Base-by-base conservation (phyloP, 1,140 invertebrate genomes). In the Zelostemma sp. region DNA sequence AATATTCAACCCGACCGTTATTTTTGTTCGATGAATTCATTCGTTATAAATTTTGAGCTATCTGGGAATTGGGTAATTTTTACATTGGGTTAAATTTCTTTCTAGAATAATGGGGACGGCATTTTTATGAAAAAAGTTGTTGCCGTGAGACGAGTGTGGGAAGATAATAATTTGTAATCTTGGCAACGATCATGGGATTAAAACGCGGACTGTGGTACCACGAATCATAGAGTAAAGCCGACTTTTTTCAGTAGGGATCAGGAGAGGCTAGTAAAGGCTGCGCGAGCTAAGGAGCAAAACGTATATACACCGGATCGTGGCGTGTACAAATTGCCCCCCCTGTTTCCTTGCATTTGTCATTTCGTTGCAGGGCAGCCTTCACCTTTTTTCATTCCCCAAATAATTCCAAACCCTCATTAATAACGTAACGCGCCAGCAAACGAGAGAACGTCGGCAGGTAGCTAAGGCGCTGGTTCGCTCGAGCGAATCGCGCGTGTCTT, bases 261-360 rank as follows among this genome's bases (percentile, higher is more conserved):
- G 58, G 55, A 67, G 35, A 41, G 57, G 55, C 38, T 57, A 57
- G 48, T 64, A 61, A 53, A 65, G 56, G 45, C 41, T 46, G 66
- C 55, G 58, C 51, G 63, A 67, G 54, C 57, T 49, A 53, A 59
- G 64, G 49, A 68, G 65, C 71, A 51, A 61, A 72, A 72, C 68
- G 73, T 69, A 68, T 76, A 74, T 73, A 75, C 70, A 68, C 73
- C 67, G 72, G 68, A 63, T 58, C 43, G 51, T 79, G 79, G 76
- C 79, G 65, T 72, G 73, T 78, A 81, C 78, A 81, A 81, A 81
- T 81, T 80, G 75, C 76, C 77, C 71, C 76, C 74, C 74, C n/a
- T 70, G 79, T 78, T 79, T 81, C 74, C 77, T 78, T 79, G 76
- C 76, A 81, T 81, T 81, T 81, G 79, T 81, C 79, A 81, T 81